Conservation (phyloP, 1,140 invertebrate species). For the Zaprionus ornatus region DNA sequence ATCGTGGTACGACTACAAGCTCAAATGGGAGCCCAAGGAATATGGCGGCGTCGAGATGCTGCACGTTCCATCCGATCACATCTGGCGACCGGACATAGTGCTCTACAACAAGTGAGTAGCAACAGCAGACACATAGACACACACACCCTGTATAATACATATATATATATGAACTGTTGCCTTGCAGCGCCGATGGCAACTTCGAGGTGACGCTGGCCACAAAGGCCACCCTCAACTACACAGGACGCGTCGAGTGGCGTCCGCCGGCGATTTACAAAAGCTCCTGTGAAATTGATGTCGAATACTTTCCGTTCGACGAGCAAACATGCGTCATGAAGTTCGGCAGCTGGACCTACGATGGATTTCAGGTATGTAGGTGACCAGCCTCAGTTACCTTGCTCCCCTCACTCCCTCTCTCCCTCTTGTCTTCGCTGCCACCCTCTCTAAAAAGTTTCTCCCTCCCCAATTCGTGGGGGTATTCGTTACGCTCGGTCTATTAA, state of each 20-base stretch:
- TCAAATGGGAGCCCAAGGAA: slow-evolving; percentile 97
- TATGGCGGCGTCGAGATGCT: slow-evolving; percentile 98
- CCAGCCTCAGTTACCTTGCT: neutral
- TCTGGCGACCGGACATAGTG: slow-evolving; percentile 98
- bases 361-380: slow-evolving; percentile 89
- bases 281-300: slow-evolving; percentile 97
- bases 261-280: slow-evolving; percentile 98
- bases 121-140: neutral
- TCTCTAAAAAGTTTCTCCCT: neutral
- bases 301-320: slow-evolving; percentile 98
- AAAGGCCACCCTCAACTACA: slow-evolving; percentile 95
- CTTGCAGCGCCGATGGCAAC: slow-evolving; percentile 95
- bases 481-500: neutral
- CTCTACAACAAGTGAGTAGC: slow-evolving; percentile 96
- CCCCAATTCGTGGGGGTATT: neutral
- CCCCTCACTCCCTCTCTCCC: neutral
- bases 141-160: neutral
- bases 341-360: slow-evolving; percentile 98
- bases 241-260: slow-evolving; percentile 97
- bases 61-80: slow-evolving; percentile 97
- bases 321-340: slow-evolving; percentile 98
- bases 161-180: neutral
- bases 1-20: slow-evolving; percentile 98
- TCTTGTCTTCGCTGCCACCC: neutral
- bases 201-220: slow-evolving; percentile 98